These are phyloP conservation scores for Ameiurus melas DNA, from an alignment of 2,113 vertebrate species.

Conservation along the genomic window DNA sequence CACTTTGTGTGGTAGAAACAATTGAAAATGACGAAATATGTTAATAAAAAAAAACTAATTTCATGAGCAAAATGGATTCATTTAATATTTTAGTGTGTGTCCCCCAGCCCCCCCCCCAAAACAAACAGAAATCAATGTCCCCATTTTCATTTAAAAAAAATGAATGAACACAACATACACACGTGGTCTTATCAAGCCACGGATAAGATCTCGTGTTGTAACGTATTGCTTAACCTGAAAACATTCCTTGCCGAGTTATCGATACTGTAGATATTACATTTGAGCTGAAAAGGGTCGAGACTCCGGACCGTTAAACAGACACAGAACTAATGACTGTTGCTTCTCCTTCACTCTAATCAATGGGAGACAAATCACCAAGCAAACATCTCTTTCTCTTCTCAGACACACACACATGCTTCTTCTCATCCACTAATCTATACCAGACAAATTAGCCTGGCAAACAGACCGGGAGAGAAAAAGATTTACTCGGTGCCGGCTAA, in stretches of 20 bases:
- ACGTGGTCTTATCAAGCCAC: not conserved
- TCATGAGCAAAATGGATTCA: not conserved
- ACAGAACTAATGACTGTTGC: not conserved
- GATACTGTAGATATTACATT: not conserved
- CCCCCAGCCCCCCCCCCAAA: too few relatives aligned
- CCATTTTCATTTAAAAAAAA: not conserved
- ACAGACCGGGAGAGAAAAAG: slow-evolving; percentile 65
- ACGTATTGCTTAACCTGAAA: too few relatives aligned
- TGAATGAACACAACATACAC: not conserved
- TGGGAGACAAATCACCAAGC: slow-evolving; percentile 59
- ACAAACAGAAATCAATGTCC: not conserved
- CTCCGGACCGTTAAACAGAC: slow-evolving; percentile 1
- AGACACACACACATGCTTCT: slow-evolving; percentile 43
- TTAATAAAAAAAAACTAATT: not conserved
- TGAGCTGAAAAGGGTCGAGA: not conserved
- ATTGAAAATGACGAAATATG: not conserved
- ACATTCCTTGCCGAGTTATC: not conserved
- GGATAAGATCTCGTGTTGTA: not conserved
- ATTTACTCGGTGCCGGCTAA: slow-evolving; percentile 81
- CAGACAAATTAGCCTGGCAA: slow-evolving; percentile 62
- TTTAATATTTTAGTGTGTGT: not conserved
- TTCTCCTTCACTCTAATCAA: slow-evolving; percentile 56
- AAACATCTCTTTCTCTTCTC: slow-evolving; percentile 38
- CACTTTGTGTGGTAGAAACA: not conserved
- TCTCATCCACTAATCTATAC: slow-evolving; percentile 57